A percentile compares a stretch with the other conserved stretches of the same genome.
These are phyloP conservation scores for Hycleus phaleratus DNA, from an alignment of 1,140 invertebrate genomes.

Conservation along the genomic window DNA sequence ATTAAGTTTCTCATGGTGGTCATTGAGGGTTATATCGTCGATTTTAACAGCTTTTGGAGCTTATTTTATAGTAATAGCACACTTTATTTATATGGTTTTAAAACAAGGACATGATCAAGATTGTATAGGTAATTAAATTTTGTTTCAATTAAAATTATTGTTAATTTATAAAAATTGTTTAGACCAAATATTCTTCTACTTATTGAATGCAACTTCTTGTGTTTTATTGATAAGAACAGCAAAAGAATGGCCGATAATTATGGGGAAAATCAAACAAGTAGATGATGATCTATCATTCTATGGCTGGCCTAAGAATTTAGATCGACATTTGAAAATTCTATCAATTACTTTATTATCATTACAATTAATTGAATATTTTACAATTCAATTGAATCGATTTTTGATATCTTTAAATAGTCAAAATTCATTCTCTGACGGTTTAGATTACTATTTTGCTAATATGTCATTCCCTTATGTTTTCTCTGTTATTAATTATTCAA, in stretches of 20 bases:
- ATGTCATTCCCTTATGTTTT: conserved; percentile 5
- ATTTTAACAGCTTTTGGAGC: not conserved
- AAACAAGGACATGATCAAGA: not conserved
- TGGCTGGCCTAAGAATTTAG: conserved; percentile 4
- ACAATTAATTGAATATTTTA: conserved; percentile 1
- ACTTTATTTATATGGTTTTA: not conserved
- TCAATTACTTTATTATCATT: not conserved
- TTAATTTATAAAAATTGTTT: not conserved
- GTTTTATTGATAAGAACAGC: conserved; percentile 4
- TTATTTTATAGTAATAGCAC: not conserved
- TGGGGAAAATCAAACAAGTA: conserved; percentile 1
- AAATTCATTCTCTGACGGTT: not conserved
- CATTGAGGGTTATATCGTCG: not conserved
- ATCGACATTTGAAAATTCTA: not conserved
- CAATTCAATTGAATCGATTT: not conserved
- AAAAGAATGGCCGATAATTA: not conserved
- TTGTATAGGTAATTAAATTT: not conserved
- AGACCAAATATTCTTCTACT: conserved; percentile 2
- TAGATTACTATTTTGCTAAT: conserved; percentile 4
- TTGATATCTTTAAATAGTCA: not conserved
- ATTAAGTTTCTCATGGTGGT: not conserved
- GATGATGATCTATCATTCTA: not conserved
- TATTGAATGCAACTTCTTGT: not conserved
- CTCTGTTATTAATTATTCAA: conserved; percentile 1
- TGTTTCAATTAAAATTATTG: not conserved